Conservation (phyloP, 2,113 vertebrate species). For the Circaetus gallicus region DNA sequence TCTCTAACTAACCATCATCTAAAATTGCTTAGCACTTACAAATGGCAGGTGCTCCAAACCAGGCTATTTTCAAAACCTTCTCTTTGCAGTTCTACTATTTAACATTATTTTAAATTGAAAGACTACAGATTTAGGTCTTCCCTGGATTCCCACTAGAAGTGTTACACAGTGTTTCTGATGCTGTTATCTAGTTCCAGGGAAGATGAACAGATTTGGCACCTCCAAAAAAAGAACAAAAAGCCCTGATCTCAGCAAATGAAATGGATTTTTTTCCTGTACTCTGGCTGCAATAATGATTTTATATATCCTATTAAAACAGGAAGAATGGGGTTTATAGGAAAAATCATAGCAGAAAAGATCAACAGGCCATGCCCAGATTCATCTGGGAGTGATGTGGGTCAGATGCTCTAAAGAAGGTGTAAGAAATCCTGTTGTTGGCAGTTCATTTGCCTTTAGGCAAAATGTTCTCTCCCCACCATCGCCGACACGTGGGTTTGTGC, state of each 20-base stretch:
- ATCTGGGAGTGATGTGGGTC: not conserved
- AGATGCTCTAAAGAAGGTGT: not conserved
- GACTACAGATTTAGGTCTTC: constrained; percentile 27
- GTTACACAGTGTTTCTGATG: constrained; percentile 41
- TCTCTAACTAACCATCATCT: not conserved
- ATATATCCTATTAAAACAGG: not conserved
- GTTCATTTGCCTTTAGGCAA: not conserved
- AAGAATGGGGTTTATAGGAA: not conserved
- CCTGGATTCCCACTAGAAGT: constrained; percentile 19
- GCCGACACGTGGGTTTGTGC: not conserved
- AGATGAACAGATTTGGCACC: constrained; percentile 39
- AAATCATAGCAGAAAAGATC: not conserved
- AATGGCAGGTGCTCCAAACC: not conserved
- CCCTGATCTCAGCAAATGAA: constrained; percentile 10
- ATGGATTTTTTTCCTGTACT: not conserved
- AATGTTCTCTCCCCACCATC: not conserved
- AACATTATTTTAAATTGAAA: constrained; percentile 35
- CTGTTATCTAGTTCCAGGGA: constrained; percentile 24
- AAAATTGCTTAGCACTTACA: not conserved
- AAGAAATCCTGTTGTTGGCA: not conserved
- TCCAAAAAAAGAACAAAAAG: constrained; percentile 56
- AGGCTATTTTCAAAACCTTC: not conserved
- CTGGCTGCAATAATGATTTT: not conserved
- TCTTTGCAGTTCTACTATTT: constrained; percentile 2
- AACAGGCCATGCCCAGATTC: not conserved